phyloP scores from a whole-genome alignment of 2,888 invertebrate species.

The Subacronicta megacephala region DNA sequence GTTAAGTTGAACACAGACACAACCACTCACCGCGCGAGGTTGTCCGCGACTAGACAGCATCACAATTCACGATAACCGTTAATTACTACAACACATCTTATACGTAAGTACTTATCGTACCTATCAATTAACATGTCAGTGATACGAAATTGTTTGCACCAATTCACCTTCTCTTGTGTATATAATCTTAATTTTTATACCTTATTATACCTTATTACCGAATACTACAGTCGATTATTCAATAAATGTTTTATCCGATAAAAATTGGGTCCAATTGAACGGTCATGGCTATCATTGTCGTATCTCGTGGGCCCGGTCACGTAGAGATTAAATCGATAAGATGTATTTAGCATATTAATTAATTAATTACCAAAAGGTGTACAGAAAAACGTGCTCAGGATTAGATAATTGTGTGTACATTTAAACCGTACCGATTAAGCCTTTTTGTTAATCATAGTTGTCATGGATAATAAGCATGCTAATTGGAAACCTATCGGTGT shows the following conservation, averaged over 20 bases:
- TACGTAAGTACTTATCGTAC: slow-evolving; percentile 45
- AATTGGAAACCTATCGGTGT: no score
- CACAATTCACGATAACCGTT: slow-evolving; percentile 1
- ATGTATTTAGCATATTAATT: slow-evolving; percentile 42
- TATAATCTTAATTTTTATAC: slow-evolving; percentile 16
- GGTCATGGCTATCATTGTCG: slow-evolving; percentile 8
- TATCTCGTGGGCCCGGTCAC: slow-evolving; percentile 72
- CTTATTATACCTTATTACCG: slow-evolving; percentile 28
- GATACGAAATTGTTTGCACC: slow-evolving; percentile 12
- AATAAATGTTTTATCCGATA: slow-evolving; percentile 29
- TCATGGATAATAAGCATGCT: no score
- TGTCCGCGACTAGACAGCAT: slow-evolving; percentile 12
- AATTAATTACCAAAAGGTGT: slow-evolving; percentile 41
- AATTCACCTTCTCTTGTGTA: slow-evolving; percentile 8
- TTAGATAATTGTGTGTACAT: slow-evolving; percentile 14
- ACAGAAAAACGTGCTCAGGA: slow-evolving; percentile 31
- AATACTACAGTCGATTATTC: slow-evolving; percentile 25
- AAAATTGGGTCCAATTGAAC: slow-evolving; percentile 5
- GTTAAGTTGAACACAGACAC: slow-evolving; percentile 1
- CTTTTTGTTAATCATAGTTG: background rate
- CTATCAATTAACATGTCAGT: slow-evolving; percentile 37
- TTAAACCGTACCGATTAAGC: slow-evolving; percentile 3
- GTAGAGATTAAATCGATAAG: slow-evolving; percentile 74
- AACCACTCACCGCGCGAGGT: slow-evolving; percentile 41
- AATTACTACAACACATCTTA: slow-evolving; percentile 27